phyloP scores from a whole-genome alignment of 30 jellyfish, hydroid and myxozoan genomes.

The Pelagia noctiluca region DNA sequence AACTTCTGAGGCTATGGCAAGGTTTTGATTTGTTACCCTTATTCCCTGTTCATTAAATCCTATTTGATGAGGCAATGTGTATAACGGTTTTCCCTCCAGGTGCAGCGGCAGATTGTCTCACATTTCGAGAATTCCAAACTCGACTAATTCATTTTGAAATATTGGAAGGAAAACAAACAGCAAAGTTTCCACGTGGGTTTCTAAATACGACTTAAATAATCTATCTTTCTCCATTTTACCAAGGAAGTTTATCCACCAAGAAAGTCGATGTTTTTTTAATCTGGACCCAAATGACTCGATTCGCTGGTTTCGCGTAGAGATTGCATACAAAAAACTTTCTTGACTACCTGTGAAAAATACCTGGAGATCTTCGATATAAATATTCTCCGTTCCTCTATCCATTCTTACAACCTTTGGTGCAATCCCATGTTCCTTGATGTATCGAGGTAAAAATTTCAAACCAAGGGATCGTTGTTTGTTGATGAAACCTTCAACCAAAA shows the following conservation, averaged over 20 bases:
- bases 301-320: slow-evolving; percentile 40
- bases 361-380: slow-evolving; percentile 35
- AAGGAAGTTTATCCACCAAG: slow-evolving; percentile 39
- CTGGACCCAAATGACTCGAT: slow-evolving; percentile 57
- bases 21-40: background rate
- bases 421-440: slow-evolving; percentile 17
- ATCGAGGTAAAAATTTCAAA: slow-evolving; percentile 7
- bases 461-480: slow-evolving; percentile 44
- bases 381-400: slow-evolving; percentile 48
- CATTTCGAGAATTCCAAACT: background rate
- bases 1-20: slow-evolving; percentile 19
- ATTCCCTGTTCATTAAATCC: slow-evolving; percentile 20
- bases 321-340: slow-evolving; percentile 40
- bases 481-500: slow-evolving; percentile 43
- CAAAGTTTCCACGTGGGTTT: slow-evolving; percentile 33
- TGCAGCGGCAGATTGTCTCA: slow-evolving; percentile 35
- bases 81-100: slow-evolving; percentile 57
- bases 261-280: slow-evolving; percentile 15
- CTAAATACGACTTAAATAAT: slow-evolving; percentile 18
- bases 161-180: slow-evolving; percentile 32
- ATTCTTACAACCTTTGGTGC: slow-evolving; percentile 28
- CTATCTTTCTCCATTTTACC: slow-evolving; percentile 15
- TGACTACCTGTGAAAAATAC: slow-evolving; percentile 33
- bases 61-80: slow-evolving; percentile 20
- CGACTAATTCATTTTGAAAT: slow-evolving; percentile 27